Base-by-base conservation (phyloP, 2,888 invertebrate genomes). In the Oxyteleia sp. region DNA sequence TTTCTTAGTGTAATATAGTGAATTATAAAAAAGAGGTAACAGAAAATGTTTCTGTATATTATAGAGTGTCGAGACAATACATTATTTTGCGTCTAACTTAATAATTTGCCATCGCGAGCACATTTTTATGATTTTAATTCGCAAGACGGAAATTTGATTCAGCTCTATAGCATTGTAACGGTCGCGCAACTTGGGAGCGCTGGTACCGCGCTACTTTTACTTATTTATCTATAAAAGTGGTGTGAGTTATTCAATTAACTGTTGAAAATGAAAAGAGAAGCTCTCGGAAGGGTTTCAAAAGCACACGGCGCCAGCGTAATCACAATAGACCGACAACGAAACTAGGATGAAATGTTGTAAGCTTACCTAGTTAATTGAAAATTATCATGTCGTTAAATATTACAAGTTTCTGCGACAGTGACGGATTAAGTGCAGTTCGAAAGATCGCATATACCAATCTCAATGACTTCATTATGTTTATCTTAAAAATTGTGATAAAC, bases 381-480 rank as follows among this genome's bases (percentile, higher is more conserved):
- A 53, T 68, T 55, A 68, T 51, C 43, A n/a, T 68, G 53, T 68
- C 51, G 41, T 51, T 55, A 55, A 68, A 53, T 23, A 38, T 53
- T 53, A 55, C 43, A 55, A 68, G 55, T 55, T 43, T 16, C 13
- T 13, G 51, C 15, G 38, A 38, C 29, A 49, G 26, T 32, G 20
- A 13, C 29, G 29, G 16, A 61, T 45, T 61, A 61, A 61, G 10
- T 26, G 16, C n/a, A 45, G 45, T 61, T 45, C n/a, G 43, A 26
- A 32, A 61, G 61, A 29, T 45, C 18, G 16, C 23, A 29, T 43
- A 26, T 26, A 18, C 55, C 18, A n/a, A 38, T n/a, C 45, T 45
- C 47, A n/a, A 47, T 47, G 47, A 20, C 47, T 47, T 20, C 11
- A 8, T 23, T 23, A 43, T 13, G 59, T 38, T 10, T 10, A 13